Percentiles rank a stretch among this genome's conserved stretches.
Evolutionary conservation across 53 echinoderm and acorn worm species (phyloP).

Genomic region (Holothuria scabra): DNA sequence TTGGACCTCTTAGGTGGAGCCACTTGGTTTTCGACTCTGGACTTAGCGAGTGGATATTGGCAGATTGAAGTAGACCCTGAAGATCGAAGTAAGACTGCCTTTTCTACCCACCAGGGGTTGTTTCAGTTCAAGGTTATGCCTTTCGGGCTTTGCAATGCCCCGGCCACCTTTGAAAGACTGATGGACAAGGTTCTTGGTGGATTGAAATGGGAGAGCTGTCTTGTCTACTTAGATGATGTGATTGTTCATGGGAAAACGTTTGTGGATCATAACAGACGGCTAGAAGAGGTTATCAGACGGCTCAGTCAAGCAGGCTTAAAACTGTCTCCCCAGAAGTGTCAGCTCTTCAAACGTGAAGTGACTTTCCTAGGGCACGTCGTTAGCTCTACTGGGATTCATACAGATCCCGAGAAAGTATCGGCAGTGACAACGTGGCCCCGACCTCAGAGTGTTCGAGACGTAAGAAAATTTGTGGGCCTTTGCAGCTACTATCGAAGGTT

Average conservation of each 20-base stretch:
- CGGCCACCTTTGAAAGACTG: constrained; percentile 54
- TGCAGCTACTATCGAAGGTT: constrained; percentile 23
- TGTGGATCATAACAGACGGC: constrained; percentile 35
- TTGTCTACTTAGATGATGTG: constrained; percentile 67
- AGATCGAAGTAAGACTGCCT: constrained; percentile 60
- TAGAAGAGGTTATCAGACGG: constrained; percentile 39
- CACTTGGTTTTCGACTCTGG: constrained; percentile 38
- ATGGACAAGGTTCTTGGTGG: constrained; percentile 62
- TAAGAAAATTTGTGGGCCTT: constrained; percentile 5
- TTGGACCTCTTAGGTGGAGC: constrained; percentile 35
- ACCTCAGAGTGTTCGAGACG: not conserved
- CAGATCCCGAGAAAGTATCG: too few relatives aligned
- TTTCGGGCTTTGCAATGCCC: constrained; percentile 31
- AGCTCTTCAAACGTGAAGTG: too few relatives aligned
- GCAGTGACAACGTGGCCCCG: too few relatives aligned
- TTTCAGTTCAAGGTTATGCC: constrained; percentile 66
- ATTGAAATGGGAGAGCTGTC: constrained; percentile 51
- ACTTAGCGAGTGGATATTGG: constrained; percentile 56
- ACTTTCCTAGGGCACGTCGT: constrained; percentile 59
- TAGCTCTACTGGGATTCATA: constrained; percentile 34
- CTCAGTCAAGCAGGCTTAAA: constrained; percentile 58
- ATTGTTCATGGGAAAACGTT: constrained; percentile 56
- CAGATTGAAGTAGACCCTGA: constrained; percentile 47
- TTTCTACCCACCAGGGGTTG: constrained; percentile 51
- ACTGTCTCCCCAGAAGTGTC: constrained; percentile 63